These are phyloP conservation scores for Tapirus terrestris DNA, from an alignment of 2,113 vertebrate genomes.

Conservation along the genomic window DNA sequence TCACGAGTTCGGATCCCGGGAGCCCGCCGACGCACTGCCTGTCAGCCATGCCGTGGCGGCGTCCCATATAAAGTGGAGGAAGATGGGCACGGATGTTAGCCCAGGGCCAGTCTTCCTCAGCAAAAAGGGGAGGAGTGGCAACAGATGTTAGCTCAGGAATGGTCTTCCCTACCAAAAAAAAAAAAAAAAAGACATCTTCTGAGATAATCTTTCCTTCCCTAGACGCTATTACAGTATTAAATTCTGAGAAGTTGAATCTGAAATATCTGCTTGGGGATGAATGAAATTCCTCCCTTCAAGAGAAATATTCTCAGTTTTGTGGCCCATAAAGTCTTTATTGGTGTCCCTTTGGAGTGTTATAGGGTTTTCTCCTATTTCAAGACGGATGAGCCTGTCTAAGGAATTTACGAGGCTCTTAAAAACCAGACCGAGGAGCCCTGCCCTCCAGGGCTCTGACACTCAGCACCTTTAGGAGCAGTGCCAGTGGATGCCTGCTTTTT, in stretches of 20 bases:
- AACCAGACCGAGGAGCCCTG: not conserved
- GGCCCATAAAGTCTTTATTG: conserved; percentile 41
- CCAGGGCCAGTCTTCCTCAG: too few relatives aligned
- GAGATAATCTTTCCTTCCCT: not conserved
- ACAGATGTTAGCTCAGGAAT: too few relatives aligned
- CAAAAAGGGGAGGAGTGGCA: too few relatives aligned
- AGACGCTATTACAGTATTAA: not conserved
- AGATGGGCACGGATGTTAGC: too few relatives aligned
- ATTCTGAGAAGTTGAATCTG: not conserved
- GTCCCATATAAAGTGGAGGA: too few relatives aligned
- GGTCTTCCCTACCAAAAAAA: too few relatives aligned
- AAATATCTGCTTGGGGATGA: not conserved
- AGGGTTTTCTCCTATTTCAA: not conserved
- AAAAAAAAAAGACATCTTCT: too few relatives aligned
- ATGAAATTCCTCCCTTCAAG: not conserved
- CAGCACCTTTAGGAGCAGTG: not conserved
- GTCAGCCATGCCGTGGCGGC: too few relatives aligned
- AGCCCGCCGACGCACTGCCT: too few relatives aligned
- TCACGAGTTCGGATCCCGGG: too few relatives aligned
- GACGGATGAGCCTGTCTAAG: conserved; percentile 32
- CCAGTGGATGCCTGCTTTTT: conserved; percentile 24
- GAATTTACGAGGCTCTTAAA: conserved; percentile 62
- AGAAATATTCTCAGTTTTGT: conserved; percentile 34
- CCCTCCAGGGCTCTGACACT: not conserved
- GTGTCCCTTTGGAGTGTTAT: conserved; percentile 21